These are phyloP conservation scores for Acanthosoma haemorrhoidale DNA, from an alignment of 2,888 invertebrate species.

Conservation along the genomic window DNA sequence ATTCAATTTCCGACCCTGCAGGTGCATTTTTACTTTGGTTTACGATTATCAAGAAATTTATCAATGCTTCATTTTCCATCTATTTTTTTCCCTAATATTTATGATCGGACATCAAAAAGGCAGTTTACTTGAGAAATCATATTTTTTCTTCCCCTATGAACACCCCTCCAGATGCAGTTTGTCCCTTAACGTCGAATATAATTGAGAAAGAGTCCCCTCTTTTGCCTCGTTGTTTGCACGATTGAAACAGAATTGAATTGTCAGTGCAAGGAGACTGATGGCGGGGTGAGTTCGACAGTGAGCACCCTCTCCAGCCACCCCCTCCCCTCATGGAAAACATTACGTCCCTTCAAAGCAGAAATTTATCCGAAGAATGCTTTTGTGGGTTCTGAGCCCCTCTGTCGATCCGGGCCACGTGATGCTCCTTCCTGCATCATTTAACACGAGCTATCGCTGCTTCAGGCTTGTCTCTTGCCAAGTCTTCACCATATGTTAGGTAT, in stretches of 20 bases:
- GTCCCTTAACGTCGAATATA: background rate
- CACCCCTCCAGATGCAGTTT: background rate
- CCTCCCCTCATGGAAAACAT: background rate
- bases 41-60: no score
- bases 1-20: no score
- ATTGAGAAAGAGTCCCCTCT: background rate
- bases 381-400: background rate
- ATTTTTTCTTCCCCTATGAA: no score
- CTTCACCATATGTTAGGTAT: no score
- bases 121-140: no score
- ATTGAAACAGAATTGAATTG: slow-evolving; percentile 5
- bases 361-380: background rate
- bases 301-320: background rate
- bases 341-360: background rate
- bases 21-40: no score
- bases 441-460: background rate
- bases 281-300: background rate
- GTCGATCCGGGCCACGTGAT: background rate
- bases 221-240: slow-evolving; percentile 5
- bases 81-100: no score
- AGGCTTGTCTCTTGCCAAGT: no score
- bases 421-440: slow-evolving; percentile 3
- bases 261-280: background rate
- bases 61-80: no score
- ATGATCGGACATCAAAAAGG: no score